Evolutionary conservation across 2,113 vertebrate genomes (phyloP), one percentile per base, ranked within the genome.

Genomic region (Pao palembangensis): DNA sequence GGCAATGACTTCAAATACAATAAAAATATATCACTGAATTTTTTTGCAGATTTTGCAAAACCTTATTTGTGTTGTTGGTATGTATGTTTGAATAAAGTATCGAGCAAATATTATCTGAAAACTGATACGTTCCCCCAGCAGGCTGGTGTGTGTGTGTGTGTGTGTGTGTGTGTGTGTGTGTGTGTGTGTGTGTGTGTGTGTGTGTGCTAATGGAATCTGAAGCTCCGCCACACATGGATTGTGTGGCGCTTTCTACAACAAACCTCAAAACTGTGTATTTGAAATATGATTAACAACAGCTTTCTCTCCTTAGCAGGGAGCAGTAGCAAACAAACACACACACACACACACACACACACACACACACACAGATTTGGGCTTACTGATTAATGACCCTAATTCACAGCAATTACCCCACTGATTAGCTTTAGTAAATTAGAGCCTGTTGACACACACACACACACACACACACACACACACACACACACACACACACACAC

Each of bases 351-450:
- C 58, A 66, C 66, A 31, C 42, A 60, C 46, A 65, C 44, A 58
- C 31, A 59, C 28, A 28, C 48, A 85, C 86, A 88, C 23, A 25
- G 23, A 25, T 25, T 25, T 5, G 5, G 72, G 51, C 61, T 55
- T 44, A 61, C 69, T 88, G 89, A 91, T 90, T 86, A 75, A 90
- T 89, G 86, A 72, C 48, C 19, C 61, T 53, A 85, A 88, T 90
- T 90, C 87, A 58, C 56, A 56, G 44, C 76, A 87, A 89, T 88
- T 88, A 82, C 80, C 67, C 70, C 58, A 6, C 77, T 82, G 73
- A 87, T 89, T 90, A 88, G 81, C 82, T 81, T 38, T 11, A 61
- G 55, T 28, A 61, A 75, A 68, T 79, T 62, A 58, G 64, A 81
- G 42, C n/a, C 64, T 88, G 85, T 84, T 89, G 88, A n/a, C n/a